phyloP scores from a whole-genome alignment of 1,140 invertebrate genomes.

The Myzus persicae region DNA sequence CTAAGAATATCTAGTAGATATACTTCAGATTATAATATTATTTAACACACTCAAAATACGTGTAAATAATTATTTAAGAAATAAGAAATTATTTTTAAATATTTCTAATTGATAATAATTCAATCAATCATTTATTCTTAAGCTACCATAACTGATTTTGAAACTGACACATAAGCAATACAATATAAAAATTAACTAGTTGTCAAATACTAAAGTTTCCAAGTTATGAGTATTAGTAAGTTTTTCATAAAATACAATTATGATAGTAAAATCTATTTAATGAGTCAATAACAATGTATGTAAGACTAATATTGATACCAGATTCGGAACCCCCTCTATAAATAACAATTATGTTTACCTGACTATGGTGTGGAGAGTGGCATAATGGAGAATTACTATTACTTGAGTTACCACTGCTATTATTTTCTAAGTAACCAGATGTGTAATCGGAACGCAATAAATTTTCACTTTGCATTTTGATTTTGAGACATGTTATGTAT shows the following conservation, averaged over 20 bases:
- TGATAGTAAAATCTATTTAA: too few relatives aligned
- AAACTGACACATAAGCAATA: neutral
- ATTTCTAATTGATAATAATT: neutral
- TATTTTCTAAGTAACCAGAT: conserved; percentile 66
- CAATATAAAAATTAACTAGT: neutral
- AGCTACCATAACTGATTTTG: neutral
- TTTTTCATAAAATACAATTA: too few relatives aligned
- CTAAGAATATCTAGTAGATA: too few relatives aligned
- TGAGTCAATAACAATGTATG: too few relatives aligned
- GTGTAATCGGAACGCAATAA: conserved; percentile 78
- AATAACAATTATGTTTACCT: conserved; percentile 60
- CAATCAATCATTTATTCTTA: neutral
- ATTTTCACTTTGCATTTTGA: conserved; percentile 97
- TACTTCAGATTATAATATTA: too few relatives aligned
- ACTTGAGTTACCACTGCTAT: conserved; percentile 69
- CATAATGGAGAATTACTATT: conserved; percentile 67
- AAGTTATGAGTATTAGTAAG: too few relatives aligned
- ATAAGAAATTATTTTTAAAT: neutral
- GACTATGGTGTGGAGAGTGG: conserved; percentile 62
- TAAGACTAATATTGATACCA: too few relatives aligned
- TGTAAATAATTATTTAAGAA: too few relatives aligned
- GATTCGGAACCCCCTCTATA: neutral
- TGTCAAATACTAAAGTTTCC: too few relatives aligned
- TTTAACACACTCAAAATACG: too few relatives aligned
- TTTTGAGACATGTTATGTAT: conserved; percentile 94